Base-by-base conservation (phyloP, 1,140 invertebrate genomes). In the Hyles vespertilio region DNA sequence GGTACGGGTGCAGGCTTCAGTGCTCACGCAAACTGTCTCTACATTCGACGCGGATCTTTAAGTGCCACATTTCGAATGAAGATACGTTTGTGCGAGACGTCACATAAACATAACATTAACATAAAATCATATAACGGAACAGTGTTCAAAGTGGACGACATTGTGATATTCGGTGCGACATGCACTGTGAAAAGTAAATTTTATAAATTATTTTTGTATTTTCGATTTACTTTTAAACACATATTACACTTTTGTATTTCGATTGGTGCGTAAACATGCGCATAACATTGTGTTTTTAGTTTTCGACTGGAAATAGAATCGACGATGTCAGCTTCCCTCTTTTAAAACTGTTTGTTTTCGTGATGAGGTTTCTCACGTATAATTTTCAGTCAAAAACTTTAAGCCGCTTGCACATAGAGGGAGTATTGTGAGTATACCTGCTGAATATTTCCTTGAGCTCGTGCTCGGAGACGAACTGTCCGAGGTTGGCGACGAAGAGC, bases 401-500 rank as follows among this genome's bases (percentile, higher is more conserved):
- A 57, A 60, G 46, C 50, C 33, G 34, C 45, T 50, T 48, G 40
- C 46, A 55, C 34, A 56, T 61, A 32, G 12, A 57, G 8, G 9
- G 8, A 47, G 3, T 32, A 49, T 54, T 36, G 22, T 63, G 92
- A 1, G 22, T 22, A 22, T 90, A 99, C 97, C 96, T 98, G 93
- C 94, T 96, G 91, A 98, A 99, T 79, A 99, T 95, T 89, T 98
- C 97, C 91, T 98, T 98, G 62, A 99, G 93, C 89, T 99, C 98
- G 81, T 98, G 97, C 88, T 99, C 98, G 56, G 96, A 97, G 70
- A 98, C 96, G 82, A 98, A 98, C 86, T 96, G 96, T 49, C 97
- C 97, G 69, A 99, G 92, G 90, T 99, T 99, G 73, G 97, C 97
- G 71, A 99, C 97, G 91, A 99, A 99, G 49, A 99, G 93, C 59